phyloP scores from a whole-genome alignment of 30 jellyfish, hydroid and myxozoan genomes.

The Nemopilema nomurai region DNA sequence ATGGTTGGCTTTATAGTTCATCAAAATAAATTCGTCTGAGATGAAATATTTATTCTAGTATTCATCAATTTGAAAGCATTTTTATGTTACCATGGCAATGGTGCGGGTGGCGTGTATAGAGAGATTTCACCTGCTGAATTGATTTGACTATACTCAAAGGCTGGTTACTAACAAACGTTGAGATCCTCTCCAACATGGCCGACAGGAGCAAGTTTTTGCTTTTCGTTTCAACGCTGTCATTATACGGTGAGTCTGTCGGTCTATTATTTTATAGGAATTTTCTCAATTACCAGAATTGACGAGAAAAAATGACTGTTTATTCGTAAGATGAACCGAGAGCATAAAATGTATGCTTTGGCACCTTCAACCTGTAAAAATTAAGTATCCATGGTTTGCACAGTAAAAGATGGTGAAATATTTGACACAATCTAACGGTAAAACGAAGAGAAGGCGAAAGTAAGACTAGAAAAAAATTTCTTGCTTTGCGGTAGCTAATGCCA shows the following conservation, averaged over 20 bases:
- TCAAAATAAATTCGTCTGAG: not conserved
- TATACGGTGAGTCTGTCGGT: not conserved
- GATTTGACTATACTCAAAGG: not conserved
- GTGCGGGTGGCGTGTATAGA: constrained; percentile 51
- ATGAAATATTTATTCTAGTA: constrained; percentile 55
- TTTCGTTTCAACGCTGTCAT: not conserved
- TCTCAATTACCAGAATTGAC: too few species aligned
- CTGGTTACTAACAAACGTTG: not conserved
- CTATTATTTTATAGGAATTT: too few species aligned
- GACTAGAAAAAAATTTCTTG: too few species aligned
- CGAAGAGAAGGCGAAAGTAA: too few species aligned
- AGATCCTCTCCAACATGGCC: not conserved
- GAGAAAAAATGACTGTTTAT: too few species aligned
- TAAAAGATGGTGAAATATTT: too few species aligned
- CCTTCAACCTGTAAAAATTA: too few species aligned
- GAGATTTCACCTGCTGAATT: constrained; percentile 20
- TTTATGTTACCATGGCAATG: constrained; percentile 35
- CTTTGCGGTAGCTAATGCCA: too few species aligned
- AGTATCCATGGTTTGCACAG: too few species aligned
- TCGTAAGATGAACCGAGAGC: too few species aligned
- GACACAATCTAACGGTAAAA: too few species aligned
- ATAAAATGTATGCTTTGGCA: too few species aligned
- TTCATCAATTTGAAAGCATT: constrained; percentile 28
- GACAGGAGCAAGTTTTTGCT: not conserved
- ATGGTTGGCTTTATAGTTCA: not conserved